These are phyloP conservation scores for Drosophila melanogaster DNA, from an alignment of 1,140 invertebrate species.

Conservation along the genomic window DNA sequence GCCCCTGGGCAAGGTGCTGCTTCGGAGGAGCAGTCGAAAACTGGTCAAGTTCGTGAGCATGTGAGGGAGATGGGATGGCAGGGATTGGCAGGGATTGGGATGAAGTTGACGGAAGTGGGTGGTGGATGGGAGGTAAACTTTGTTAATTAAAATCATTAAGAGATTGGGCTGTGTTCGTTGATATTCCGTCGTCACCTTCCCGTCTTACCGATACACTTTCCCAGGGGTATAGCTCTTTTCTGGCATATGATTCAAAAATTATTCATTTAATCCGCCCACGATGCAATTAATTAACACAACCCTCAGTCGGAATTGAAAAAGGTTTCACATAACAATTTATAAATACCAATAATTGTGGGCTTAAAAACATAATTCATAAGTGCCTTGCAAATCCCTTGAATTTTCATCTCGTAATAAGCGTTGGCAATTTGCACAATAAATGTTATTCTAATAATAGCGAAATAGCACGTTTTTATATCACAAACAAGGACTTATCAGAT, in stretches of 20 bases:
- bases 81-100: background rate
- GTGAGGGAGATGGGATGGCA: constrained; percentile 9
- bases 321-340: background rate
- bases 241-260: background rate
- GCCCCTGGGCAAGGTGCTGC: constrained; percentile 75
- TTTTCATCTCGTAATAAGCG: background rate
- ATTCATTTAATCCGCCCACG: too few relatives aligned
- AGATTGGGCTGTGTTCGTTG: constrained; percentile 18
- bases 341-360: background rate
- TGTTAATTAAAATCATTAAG: constrained; percentile 62
- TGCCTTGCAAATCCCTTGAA: background rate
- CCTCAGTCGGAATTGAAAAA: too few relatives aligned
- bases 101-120: too few relatives aligned
- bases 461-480: background rate
- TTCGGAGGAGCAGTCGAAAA: constrained; percentile 75
- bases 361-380: background rate
- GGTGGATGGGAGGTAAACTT: constrained; percentile 39
- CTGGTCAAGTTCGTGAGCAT: constrained; percentile 79
- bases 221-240: background rate
- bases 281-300: too few relatives aligned
- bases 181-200: constrained; percentile 7
- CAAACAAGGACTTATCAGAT: background rate
- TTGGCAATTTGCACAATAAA: background rate
- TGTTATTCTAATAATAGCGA: background rate
- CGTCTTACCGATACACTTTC: too few relatives aligned